Evolutionary conservation across 2,888 invertebrate genomes (phyloP).

Genomic region (Spodoptera littoralis): DNA sequence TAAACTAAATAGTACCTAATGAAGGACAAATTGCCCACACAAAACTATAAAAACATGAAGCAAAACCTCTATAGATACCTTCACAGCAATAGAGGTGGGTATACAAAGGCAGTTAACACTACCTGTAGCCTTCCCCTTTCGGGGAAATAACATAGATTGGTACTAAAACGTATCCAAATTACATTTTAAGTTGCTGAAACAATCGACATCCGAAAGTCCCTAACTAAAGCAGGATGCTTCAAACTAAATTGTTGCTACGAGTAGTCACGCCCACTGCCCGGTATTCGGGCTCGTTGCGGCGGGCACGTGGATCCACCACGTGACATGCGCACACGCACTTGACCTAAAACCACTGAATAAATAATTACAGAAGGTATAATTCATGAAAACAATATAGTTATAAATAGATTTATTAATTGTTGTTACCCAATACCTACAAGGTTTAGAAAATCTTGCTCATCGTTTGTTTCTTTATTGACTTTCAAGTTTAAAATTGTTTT

Average conservation of each 20-base stretch:
- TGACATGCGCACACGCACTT: slow-evolving; percentile 53
- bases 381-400: not conserved
- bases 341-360: slow-evolving; percentile 11
- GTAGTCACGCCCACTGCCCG: slow-evolving; percentile 37
- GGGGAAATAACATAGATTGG: not conserved
- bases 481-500: too few species aligned
- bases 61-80: too few species aligned
- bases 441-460: too few species aligned
- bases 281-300: slow-evolving; percentile 28
- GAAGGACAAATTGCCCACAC: too few species aligned
- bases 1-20: too few species aligned
- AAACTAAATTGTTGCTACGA: slow-evolving; percentile 41
- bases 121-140: too few species aligned
- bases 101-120: too few species aligned
- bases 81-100: too few species aligned
- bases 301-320: slow-evolving; percentile 39
- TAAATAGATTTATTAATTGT: not conserved
- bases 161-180: slow-evolving; percentile 11
- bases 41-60: too few species aligned
- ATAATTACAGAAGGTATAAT: slow-evolving; percentile 32
- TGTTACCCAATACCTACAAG: not conserved
- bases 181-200: slow-evolving; percentile 20
- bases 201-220: slow-evolving; percentile 38
- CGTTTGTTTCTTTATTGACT: too few species aligned
- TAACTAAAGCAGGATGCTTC: slow-evolving; percentile 34